Base-by-base conservation (phyloP, 2,797 vertebrate genomes). In the Dallia pectoralis region DNA sequence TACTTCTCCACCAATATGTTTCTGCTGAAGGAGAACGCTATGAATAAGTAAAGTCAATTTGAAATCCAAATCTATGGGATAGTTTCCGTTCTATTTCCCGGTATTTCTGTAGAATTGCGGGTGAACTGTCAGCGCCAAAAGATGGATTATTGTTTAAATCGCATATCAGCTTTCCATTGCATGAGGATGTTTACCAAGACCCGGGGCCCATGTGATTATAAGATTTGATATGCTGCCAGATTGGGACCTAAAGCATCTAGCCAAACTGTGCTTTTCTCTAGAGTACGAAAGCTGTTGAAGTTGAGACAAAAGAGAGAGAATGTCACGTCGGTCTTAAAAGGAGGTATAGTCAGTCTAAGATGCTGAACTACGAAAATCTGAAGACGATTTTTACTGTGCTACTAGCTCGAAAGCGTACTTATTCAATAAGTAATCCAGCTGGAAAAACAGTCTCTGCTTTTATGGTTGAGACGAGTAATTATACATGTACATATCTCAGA, bases 261-360 rank as follows among this genome's bases (percentile, higher is more conserved):
- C 47, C 66, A 22, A 27, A 67, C 51, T 51, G n/a, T 25, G 29
- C n/a, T 30, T 22, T 36, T 70, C 25, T 73, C 51, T 67, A 78
- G 65, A 29, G 2, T 67, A 33, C 27, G 29, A 5, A 47, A n/a
- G 9, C 40, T 76, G 72, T 59, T 80, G 64, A n/a, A 74, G 48
- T 18, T 47, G 15, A 74, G 48, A n/a, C 51, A 64, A 74, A 53
- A 53, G 32, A 67, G 62, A 53, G 32, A 67, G 62, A 29, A 22
- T 25, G 18, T 29, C 14, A 61, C 18, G 4, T 64, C 59, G 51
- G 72, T 51, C 69, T 59, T 53, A 67, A 48, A 67, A 59, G 77
- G 74, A 71, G 76, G 78, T 74, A 71, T 27, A 29, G 62, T 44
- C 27, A 32, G 61, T 27, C 29, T 32, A 6, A 29, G 29, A 63